Evolutionary conservation across 2,113 vertebrate genomes (phyloP).

Genomic region (Amblyornis subalaris): DNA sequence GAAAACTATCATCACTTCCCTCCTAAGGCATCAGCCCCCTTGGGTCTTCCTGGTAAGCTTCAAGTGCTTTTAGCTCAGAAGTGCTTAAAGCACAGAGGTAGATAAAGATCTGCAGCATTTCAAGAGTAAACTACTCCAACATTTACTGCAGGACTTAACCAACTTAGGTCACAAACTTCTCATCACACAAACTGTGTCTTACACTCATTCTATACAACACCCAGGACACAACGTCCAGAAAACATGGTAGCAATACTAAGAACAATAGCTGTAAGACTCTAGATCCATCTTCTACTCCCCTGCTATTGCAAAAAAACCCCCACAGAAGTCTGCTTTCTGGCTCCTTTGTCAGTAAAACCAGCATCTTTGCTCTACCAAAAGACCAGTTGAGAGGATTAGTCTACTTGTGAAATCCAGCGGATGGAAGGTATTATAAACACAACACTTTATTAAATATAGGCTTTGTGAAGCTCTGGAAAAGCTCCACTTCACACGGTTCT

Average conservation of each 20-base stretch:
- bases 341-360: slow-evolving; percentile 6
- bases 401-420: slow-evolving; percentile 43
- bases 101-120: not conserved
- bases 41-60: not conserved
- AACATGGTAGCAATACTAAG: not conserved
- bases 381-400: slow-evolving; percentile 48
- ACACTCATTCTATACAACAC: not conserved
- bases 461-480: slow-evolving; percentile 57
- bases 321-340: not conserved
- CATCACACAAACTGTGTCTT: not conserved
- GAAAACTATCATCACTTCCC: not conserved
- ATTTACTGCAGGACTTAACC: not conserved
- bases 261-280: not conserved
- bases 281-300: not conserved
- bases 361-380: slow-evolving; percentile 33
- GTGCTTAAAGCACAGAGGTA: not conserved
- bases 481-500: slow-evolving; percentile 12
- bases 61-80: not conserved
- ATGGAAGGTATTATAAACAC: slow-evolving; percentile 51
- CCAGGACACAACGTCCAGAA: not conserved
- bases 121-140: not conserved
- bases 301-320: not conserved
- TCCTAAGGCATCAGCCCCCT: not conserved
- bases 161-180: not conserved
- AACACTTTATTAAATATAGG: slow-evolving; percentile 43